Evolutionary conservation across 1,140 invertebrate genomes (phyloP).

Genomic region (Drosophila nannoptera): DNA sequence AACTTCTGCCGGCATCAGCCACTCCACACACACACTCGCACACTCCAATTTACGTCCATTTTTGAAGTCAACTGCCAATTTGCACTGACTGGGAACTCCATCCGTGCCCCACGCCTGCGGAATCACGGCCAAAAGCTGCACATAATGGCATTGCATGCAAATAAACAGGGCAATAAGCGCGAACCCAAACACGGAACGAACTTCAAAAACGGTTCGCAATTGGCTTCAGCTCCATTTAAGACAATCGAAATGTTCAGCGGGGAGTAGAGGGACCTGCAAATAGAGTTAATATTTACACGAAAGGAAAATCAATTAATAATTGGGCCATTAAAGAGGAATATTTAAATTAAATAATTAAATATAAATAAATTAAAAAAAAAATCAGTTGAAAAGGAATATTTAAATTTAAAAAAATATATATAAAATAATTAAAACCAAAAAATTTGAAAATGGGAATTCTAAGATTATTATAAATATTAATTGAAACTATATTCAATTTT

Average conservation of each 20-base stretch:
- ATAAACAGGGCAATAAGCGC: conserved; percentile 60
- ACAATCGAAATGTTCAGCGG: conserved; percentile 3
- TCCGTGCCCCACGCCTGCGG: neutral
- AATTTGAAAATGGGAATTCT: no score
- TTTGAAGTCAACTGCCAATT: conserved; percentile 73
- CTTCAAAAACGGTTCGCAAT: conserved; percentile 45
- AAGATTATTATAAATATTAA: no score
- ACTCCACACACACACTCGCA: conserved; percentile 16
- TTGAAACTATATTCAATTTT: no score
- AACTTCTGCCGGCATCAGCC: conserved; percentile 43
- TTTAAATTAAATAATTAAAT: no score
- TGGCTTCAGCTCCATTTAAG: conserved; percentile 21
- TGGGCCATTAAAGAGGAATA: no score
- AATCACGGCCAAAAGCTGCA: conserved; percentile 28
- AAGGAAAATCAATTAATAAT: no score
- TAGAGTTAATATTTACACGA: neutral
- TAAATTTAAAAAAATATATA: no score
- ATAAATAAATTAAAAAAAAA: no score
- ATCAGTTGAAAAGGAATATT: no score
- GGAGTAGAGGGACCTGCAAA: neutral
- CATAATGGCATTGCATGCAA: conserved; percentile 68
- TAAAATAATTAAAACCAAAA: no score
- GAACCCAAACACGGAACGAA: conserved; percentile 42
- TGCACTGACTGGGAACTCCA: conserved; percentile 26
- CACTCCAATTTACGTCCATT: conserved; percentile 67